Base-by-base conservation (phyloP, 2,888 invertebrate species). In the Anthrax anthrax region DNA sequence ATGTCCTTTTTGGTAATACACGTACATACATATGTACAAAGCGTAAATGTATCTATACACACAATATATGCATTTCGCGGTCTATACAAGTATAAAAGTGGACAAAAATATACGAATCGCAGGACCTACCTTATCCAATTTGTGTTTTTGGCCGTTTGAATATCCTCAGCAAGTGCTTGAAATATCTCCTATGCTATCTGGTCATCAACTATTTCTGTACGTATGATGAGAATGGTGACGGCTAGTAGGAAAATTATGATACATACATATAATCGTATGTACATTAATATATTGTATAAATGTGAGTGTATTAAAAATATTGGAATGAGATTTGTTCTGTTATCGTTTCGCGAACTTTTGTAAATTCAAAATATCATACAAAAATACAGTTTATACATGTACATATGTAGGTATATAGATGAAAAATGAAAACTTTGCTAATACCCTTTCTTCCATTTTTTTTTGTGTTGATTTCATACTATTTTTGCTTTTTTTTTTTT, bases 121-220 rank as follows among this genome's bases (percentile, higher is more conserved):
- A 48, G 43, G 50, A 44, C 39, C 47, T 50, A 50, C 48, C 48
- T 50, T 50, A 48, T 47, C 50, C 48, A 50, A 50, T 50, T 50
- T 50, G 48, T 47, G 50, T 50, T 50, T 50, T 50, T 45, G 50
- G 50, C 44, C 48, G 47, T 50, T 50, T 47, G 48, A 48, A 50
- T 48, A 32, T 50, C 37, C 48, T 47, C 48, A 37, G 43, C 40
- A 12, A 32, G 36, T 48, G 47, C 48, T 48, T 50, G 43, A 47
- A 48, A 50, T 45, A 48, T 48, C 48, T 48, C 48, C 43, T 46
- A 44, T 47, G n/a, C n/a, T n/a, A n/a, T n/a, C n/a, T n/a, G 50
- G 46, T 39, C 42, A 47, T 46, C 42, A 46, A 38, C 42, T 46
- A 18, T 29, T n/a, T n/a, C n/a, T n/a, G n/a, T n/a, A n/a, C n/a